Percentiles rank a stretch among this genome's conserved stretches.
These are phyloP conservation scores for Willisornis vidua DNA, from an alignment of 2,113 vertebrate species.

Conservation along the genomic window DNA sequence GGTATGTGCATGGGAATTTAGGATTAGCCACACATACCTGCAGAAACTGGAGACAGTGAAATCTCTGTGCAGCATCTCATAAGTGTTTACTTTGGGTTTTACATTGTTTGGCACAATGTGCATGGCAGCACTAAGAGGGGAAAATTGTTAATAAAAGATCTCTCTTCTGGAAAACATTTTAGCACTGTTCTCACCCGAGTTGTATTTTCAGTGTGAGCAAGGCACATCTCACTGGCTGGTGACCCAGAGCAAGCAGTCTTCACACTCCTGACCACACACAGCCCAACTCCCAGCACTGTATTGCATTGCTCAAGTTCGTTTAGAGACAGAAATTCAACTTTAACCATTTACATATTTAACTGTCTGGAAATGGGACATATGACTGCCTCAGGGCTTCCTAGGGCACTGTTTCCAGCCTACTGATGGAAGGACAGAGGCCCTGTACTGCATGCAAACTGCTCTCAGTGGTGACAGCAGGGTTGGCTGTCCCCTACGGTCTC, in stretches of 20 bases:
- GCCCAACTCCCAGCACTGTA: not conserved
- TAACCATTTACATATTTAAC: not conserved
- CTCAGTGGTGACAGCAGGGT: not conserved
- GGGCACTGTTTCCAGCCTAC: not conserved
- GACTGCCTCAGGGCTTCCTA: not conserved
- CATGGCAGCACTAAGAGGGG: not conserved
- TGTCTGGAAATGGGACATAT: not conserved
- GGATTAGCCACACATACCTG: constrained; percentile 45
- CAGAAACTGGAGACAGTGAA: constrained; percentile 55
- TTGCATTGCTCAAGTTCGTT: not conserved
- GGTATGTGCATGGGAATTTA: constrained; percentile 23
- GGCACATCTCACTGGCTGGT: not conserved
- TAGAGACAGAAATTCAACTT: not conserved
- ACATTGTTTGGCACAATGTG: constrained; percentile 25
- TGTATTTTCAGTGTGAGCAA: constrained; percentile 17
- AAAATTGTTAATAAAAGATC: constrained; percentile 28
- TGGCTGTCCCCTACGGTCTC: not conserved
- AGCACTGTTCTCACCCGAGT: constrained; percentile 2
- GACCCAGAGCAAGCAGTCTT: constrained; percentile 26
- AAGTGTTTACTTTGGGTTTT: constrained; percentile 38
- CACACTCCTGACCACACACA: constrained; percentile 1
- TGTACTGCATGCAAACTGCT: not conserved
- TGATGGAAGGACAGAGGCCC: not conserved
- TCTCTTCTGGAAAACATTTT: not conserved
- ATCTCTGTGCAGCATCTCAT: not conserved